Conservation (phyloP, 2,113 vertebrate genomes). For the Charina bottae region DNA sequence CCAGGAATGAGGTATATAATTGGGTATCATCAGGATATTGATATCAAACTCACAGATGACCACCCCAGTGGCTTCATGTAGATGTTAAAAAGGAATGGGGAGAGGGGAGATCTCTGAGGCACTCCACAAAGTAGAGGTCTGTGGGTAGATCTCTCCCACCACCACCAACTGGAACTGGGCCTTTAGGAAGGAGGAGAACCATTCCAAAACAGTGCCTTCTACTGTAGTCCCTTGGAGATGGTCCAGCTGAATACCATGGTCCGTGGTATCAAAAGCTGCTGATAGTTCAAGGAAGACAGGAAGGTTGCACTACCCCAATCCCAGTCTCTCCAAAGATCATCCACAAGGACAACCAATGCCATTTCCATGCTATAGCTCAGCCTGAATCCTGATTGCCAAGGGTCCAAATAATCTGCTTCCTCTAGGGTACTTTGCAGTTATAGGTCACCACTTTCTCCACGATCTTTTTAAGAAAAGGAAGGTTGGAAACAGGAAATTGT, state of each 20-base stretch:
- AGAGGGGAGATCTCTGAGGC: background rate
- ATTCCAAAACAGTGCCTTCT: background rate
- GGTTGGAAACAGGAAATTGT: background rate
- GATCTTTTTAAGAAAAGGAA: background rate
- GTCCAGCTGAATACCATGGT: background rate
- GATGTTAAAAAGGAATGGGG: background rate
- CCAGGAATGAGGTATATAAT: background rate
- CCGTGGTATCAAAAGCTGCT: background rate
- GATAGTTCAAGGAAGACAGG: background rate
- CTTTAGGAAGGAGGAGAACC: background rate
- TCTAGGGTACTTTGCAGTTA: background rate
- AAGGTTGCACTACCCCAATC: background rate
- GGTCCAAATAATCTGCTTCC: background rate
- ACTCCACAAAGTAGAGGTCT: background rate
- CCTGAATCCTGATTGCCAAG: background rate
- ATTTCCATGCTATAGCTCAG: background rate
- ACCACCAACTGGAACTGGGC: background rate
- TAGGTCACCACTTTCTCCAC: background rate
- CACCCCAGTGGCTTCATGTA: background rate
- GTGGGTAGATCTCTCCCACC: background rate
- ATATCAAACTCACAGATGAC: background rate
- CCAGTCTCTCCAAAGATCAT: background rate
- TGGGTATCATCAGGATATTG: background rate
- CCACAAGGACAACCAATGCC: background rate
- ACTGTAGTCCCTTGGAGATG: background rate